Conservation (phyloP, 2,113 vertebrate species). For the Lipotes vexillifer region DNA sequence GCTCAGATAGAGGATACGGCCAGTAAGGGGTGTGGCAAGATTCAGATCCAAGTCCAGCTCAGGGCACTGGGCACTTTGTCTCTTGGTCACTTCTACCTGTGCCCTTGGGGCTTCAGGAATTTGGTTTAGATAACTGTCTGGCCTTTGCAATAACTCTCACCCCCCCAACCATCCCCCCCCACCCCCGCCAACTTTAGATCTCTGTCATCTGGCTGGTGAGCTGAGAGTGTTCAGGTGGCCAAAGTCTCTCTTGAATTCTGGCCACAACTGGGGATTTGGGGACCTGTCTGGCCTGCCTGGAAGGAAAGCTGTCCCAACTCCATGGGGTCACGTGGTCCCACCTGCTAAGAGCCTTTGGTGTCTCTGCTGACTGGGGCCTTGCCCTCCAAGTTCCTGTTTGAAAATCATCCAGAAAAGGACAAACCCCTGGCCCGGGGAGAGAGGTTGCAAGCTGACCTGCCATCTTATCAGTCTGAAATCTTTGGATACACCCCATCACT, state of each 20-base stretch:
- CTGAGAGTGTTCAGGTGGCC: background rate
- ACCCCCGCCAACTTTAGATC: background rate
- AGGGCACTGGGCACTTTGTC: background rate
- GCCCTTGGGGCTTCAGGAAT: background rate
- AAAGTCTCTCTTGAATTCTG: background rate
- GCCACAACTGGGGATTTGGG: background rate
- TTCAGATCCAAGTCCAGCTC: background rate
- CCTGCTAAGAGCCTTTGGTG: background rate
- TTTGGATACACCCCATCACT: background rate
- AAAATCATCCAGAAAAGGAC: background rate
- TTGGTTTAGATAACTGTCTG: background rate
- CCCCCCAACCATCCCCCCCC: background rate
- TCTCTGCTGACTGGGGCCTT: background rate
- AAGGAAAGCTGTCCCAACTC: background rate
- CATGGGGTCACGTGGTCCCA: background rate
- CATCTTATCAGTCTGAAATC: background rate
- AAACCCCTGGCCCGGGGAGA: background rate
- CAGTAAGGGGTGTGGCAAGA: background rate
- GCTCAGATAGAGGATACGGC: background rate
- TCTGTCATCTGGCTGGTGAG: background rate
- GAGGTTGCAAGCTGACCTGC: background rate
- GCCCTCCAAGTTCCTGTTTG: background rate
- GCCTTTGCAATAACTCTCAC: background rate
- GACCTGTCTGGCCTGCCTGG: background rate
- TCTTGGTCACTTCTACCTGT: background rate